Evolutionary conservation across 2,113 vertebrate genomes (phyloP).

Genomic region (Bubo scandiacus): DNA sequence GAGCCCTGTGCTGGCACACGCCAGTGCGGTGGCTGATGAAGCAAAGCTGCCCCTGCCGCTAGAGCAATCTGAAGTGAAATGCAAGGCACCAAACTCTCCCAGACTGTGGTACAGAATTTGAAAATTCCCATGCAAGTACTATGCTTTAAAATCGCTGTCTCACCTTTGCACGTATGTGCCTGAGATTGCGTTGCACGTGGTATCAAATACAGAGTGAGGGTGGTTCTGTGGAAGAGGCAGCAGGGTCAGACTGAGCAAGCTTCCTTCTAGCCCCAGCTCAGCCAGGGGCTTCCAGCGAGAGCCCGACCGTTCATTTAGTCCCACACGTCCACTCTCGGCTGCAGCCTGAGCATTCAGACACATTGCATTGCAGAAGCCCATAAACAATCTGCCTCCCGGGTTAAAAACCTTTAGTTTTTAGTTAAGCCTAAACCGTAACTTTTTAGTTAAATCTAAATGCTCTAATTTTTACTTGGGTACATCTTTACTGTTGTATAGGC

Average conservation of each 20-base stretch:
- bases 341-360: neutral
- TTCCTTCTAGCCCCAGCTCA: neutral
- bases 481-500: too few species aligned
- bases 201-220: too few species aligned
- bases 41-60: too few species aligned
- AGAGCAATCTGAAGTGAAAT: too few species aligned
- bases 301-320: neutral
- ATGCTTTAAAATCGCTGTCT: too few species aligned
- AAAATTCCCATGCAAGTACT: too few species aligned
- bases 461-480: neutral
- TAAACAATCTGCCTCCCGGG: neutral
- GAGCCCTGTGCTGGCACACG: too few species aligned
- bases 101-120: too few species aligned
- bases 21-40: too few species aligned
- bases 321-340: rapidly evolving
- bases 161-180: too few species aligned
- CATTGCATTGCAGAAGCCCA: neutral
- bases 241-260: neutral
- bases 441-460: neutral
- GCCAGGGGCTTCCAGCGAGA: neutral
- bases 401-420: neutral
- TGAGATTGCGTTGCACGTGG: too few species aligned
- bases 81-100: too few species aligned
- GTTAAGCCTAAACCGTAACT: neutral
- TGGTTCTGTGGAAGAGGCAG: neutral